phyloP scores from a whole-genome alignment of 2,113 vertebrate genomes.

The Scopus umbretta region DNA sequence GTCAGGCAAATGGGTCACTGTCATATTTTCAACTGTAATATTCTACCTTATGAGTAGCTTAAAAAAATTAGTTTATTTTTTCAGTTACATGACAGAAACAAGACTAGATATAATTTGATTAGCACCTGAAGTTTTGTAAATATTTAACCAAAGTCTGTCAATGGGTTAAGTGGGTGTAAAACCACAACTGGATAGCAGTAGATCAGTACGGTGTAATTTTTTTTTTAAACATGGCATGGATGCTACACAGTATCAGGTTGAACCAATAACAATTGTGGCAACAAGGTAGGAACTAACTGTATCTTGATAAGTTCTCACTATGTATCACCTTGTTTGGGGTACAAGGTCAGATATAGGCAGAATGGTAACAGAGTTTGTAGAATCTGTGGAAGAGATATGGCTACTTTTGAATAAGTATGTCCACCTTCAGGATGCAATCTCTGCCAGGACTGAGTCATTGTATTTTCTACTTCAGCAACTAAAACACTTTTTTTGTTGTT shows the following conservation, averaged over 20 bases:
- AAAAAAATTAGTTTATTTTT: background rate
- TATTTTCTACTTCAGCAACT: background rate
- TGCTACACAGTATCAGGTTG: background rate
- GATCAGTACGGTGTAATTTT: accelerated
- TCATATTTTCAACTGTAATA: background rate
- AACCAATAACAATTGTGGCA: background rate
- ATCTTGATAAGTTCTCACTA: background rate
- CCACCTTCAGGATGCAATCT: background rate
- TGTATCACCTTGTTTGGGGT: background rate
- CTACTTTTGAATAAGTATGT: background rate
- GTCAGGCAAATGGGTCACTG: background rate
- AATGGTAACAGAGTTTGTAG: background rate
- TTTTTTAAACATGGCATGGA: background rate
- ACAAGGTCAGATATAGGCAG: background rate
- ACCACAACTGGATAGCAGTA: background rate
- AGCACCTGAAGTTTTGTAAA: background rate
- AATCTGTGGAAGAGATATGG: accelerated
- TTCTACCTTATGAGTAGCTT: background rate
- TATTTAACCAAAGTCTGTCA: background rate
- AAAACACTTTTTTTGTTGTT: background rate
- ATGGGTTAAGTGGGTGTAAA: background rate
- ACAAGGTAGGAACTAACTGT: background rate
- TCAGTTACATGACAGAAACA: background rate
- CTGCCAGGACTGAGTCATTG: background rate
- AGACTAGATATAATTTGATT: background rate